Conservation (phyloP, 2,797 vertebrate species). For the Apogon talboti region DNA sequence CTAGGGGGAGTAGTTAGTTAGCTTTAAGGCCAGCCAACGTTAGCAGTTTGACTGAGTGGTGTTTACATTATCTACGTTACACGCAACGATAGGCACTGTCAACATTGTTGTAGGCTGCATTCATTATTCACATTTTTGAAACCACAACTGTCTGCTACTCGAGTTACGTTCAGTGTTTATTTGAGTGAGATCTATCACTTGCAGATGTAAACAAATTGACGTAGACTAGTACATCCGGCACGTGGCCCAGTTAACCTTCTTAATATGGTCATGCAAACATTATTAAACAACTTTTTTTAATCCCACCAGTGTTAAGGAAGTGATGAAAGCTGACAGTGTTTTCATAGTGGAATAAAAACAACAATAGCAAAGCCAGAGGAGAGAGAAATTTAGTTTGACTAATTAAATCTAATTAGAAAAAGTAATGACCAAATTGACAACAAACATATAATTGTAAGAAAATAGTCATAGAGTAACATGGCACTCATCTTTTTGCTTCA, state of each 20-base stretch:
- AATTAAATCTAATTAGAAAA: no score
- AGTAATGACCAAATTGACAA: no score
- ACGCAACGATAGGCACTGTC: background rate
- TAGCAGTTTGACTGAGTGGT: constrained; percentile 16
- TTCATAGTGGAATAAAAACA: no score
- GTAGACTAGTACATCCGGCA: constrained; percentile 65
- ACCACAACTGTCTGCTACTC: background rate
- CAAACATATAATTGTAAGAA: no score
- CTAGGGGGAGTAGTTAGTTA: constrained; percentile 7
- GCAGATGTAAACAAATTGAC: constrained; percentile 85
- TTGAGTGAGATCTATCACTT: constrained; percentile 49
- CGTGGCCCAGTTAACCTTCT: constrained; percentile 61
- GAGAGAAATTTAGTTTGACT: no score
- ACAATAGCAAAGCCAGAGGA: no score
- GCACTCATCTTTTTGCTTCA: no score
- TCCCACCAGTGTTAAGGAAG: background rate
- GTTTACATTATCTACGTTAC: constrained; percentile 1
- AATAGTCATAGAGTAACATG: no score
- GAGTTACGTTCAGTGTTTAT: constrained; percentile 21
- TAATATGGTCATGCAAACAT: constrained; percentile 22
- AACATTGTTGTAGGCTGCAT: constrained; percentile 1
- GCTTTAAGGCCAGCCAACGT: constrained; percentile 9
- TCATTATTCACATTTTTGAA: background rate
- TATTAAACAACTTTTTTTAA: background rate
- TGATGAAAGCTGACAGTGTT: background rate